Evolutionary conservation across 1,140 invertebrate species (phyloP), one percentile per base, ranked within the genome.

Genomic region (Scaptomyza montana): DNA sequence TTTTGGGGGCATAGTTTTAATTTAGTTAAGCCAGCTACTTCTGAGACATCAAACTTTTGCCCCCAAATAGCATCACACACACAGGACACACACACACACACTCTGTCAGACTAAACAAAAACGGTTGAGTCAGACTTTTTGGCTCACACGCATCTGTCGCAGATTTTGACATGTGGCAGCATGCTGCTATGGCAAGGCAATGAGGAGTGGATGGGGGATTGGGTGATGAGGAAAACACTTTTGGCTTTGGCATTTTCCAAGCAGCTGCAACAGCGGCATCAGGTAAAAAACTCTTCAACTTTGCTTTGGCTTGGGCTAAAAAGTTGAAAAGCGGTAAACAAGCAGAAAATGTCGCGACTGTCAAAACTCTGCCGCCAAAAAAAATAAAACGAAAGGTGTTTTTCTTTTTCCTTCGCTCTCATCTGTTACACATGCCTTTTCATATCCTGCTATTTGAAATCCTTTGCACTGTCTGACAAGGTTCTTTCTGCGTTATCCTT

Each of bases 291-390:
- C 49, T 77, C 54, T 70, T 56, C 21, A 51, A 43, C 70, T 47
- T 10, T 36, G 21, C 5, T 36, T 54, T 43, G 43, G 45, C 9
- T 74, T 57, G 63, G 51, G 62, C 33, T 55, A 55, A 80, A 84
- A 85, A 80, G 80, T 85, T 85, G 66, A 71, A 71, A 82, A 63
- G 76, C 77, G 79, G 84, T 84, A 89, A 87, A 81, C 84, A 87
- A 89, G 84, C 84, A 69, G 84, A 87, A 87, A 87, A 89, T 87
- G 77, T 87, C 77, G 76, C 77, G 78, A 50, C 82, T 86, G 81
- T 86, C 81, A 86, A 86, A 86, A 78, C 54, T 86, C 50, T 45
- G 46, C 10, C 47, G 12, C 45, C 59, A 19, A 10, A 41, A 10
- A 16, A 67, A 54, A 60, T 56, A 33, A 33, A 33, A 16, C 16